Evolutionary conservation across 2,888 invertebrate species (phyloP), one percentile per base, ranked within the genome.

Genomic region (Phyllotreta cruciferae): DNA sequence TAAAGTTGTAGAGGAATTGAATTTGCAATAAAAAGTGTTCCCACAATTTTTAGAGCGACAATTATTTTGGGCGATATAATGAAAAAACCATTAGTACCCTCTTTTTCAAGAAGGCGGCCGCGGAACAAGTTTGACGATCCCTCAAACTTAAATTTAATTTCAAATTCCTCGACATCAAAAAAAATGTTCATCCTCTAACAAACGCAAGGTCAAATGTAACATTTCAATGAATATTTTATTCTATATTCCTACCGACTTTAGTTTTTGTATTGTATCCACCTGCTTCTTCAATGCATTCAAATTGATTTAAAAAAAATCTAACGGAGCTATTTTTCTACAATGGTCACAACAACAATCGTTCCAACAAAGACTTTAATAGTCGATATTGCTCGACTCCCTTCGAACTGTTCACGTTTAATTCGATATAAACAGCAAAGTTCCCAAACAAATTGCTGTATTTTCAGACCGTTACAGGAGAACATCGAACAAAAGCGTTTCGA

Each of bases 261-360:
- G 24, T 3, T 24, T 24, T n/a, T 44, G 7, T 44, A 44, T 44
- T n/a, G n/a, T 10, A 44, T 44, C 41, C 44, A 44, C 11, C 44
- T 44, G 44, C 44, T 44, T 13, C 10, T 44, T 44, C 44, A 44
- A 44, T 44, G 10, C 14, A 13, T 44, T 13, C 44, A n/a, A 44
- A 44, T 11, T 44, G 14, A 44, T 44, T 44, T 44, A 44, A 44
- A 44, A 44, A 44, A 44, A 24, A 24, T n/a, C 44, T 44, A 44
- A 14, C 44, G 14, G 6, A 44, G 11, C 44, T 44, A 44, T 44
- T 44, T 44, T 44, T 14, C 44, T 44, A 6, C 11, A 44, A 44
- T 44, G 44, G 44, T 44, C 44, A 44, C 10, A 44, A 44, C 44
- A 44, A 44, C 11, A 10, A 44, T 44, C 44, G 44, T 44, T 44